Percentiles rank a stretch among this genome's conserved stretches.
These are phyloP conservation scores for Lethenteron reissneri DNA, from an alignment of 2,113 vertebrate species.

Conservation along the genomic window DNA sequence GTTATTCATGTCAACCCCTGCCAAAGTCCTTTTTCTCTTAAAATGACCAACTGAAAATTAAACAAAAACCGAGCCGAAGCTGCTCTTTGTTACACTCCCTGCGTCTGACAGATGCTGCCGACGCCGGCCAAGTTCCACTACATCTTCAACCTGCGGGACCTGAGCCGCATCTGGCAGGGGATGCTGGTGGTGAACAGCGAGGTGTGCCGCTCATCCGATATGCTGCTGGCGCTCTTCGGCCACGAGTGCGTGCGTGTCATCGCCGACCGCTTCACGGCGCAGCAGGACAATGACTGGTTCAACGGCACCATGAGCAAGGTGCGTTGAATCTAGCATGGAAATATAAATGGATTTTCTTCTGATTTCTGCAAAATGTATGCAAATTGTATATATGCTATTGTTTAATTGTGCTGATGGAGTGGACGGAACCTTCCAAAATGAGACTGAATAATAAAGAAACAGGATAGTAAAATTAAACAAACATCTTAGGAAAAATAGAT, in stretches of 20 bases:
- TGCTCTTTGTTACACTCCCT: not conserved
- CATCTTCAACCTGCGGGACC: slow-evolving; percentile 48
- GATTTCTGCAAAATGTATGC: too few species aligned
- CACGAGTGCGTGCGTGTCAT: slow-evolving; percentile 45
- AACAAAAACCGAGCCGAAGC: not conserved
- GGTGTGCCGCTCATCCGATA: slow-evolving; percentile 24
- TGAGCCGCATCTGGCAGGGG: slow-evolving; percentile 55
- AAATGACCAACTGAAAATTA: not conserved
- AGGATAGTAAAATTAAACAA: too few species aligned
- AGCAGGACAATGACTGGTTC: slow-evolving; percentile 31
- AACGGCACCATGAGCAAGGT: slow-evolving; percentile 26
- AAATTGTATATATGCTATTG: too few species aligned
- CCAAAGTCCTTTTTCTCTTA: not conserved
- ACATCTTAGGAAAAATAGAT: too few species aligned
- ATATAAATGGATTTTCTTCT: too few species aligned
- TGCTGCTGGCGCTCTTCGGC: slow-evolving; percentile 34
- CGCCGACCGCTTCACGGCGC: slow-evolving; percentile 34
- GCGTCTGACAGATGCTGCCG: slow-evolving; percentile 37
- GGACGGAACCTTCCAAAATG: too few species aligned
- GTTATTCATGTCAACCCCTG: too few species aligned
- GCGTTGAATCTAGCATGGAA: too few species aligned
- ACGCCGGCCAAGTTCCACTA: slow-evolving; percentile 60
- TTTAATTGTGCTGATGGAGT: too few species aligned
- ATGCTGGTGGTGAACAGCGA: slow-evolving; percentile 31
- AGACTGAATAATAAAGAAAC: too few species aligned